Evolutionary conservation across 2,797 vertebrate species (phyloP), one percentile per base, ranked within the genome.

Genomic region (Lacerta viridis): DNA sequence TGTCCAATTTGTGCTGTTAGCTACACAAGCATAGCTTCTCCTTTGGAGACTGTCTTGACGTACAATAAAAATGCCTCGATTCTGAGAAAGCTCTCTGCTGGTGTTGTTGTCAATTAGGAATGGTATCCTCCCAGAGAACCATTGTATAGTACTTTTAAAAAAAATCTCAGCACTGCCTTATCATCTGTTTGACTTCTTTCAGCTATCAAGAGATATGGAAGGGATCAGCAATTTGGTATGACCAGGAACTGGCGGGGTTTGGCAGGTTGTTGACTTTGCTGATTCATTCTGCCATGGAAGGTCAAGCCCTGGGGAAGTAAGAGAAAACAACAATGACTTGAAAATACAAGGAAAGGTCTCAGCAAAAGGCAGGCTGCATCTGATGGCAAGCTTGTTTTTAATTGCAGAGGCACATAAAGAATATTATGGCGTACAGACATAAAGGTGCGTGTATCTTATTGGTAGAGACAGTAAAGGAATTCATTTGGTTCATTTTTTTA

Each of bases 201-300:
- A 74, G 79, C 72, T 55, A 18, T n/a, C 55, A 71, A 80, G 72
- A 80, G 36, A 78, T 41, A 84, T 94, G 78, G 84, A 9, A 87
- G 76, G 50, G 88, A 89, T 33, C 86, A 86, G 92, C 83, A 90
- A 91, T 88, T 85, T 29, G 82, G 81, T 89, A 87, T 94, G 92
- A 91, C 86, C 39, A n/a, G 87, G 68, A 83, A 18, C 86, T 89
- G 92, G 87, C 55, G 93, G 75, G 74, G 90, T 87, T 88, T 90
- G 87, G 87, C 88, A 93, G 92, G 83, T 92, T 85, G 66, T 43
- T 85, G 68, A 39, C 43, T 89, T 74, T 83, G 69, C 84, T 74
- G 89, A 91, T 90, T 84, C 94, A 93, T 96, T 81, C 84, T 91
- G 81, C 84, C 90, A 61, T 46, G 89, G 87, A 95, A 96, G 87